Conservation (phyloP, 2,888 invertebrate species). For the Caenorhabditis afra region DNA sequence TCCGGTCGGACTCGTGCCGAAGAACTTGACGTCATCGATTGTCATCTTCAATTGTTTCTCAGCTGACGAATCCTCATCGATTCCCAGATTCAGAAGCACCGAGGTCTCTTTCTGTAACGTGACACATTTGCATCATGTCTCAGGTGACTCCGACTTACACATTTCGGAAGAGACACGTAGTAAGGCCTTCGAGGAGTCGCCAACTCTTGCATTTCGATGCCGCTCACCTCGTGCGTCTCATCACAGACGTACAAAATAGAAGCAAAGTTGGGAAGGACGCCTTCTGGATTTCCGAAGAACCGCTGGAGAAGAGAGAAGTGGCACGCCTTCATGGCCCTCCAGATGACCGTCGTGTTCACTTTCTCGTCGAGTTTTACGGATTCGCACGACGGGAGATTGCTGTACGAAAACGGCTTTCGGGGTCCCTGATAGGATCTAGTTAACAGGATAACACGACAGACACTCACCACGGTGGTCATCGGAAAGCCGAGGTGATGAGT, state of each 20-base stretch:
- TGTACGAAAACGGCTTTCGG: not conserved
- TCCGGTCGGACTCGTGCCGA: slow-evolving; percentile 9
- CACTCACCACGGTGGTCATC: not conserved
- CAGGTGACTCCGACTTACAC: not conserved
- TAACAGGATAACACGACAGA: not conserved
- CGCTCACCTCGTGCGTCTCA: not conserved
- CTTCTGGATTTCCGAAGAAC: slow-evolving; percentile 5
- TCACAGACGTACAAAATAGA: slow-evolving; percentile 9
- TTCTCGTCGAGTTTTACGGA: not conserved
- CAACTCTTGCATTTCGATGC: slow-evolving; percentile 2
- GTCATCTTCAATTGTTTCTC: not conserved
- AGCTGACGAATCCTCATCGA: not conserved
- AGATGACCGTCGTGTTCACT: not conserved
- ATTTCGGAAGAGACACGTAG: slow-evolving; percentile 12
- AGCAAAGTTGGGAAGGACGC: slow-evolving; percentile 11
- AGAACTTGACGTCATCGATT: not conserved
- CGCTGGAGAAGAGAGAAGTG: slow-evolving; percentile 7
- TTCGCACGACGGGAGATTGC: not conserved
- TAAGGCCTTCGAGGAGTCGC: not conserved
- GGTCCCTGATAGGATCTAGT: not conserved
- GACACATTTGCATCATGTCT: not conserved
- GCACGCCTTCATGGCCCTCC: slow-evolving; percentile 1
- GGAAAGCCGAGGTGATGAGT: not conserved
- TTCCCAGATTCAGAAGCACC: not conserved
- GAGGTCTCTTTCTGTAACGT: not conserved